Percentiles rank a stretch among this genome's conserved stretches.
Evolutionary conservation across 2,113 vertebrate genomes (phyloP).

Genomic region (western clawed frog (Xenopus tropicalis)): UCB_Xtro_10.0 CM004443.2:48464501-48465000

Average conservation of each 20-base stretch:
- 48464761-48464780: constrained; percentile 1
- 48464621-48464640: constrained; percentile 44
- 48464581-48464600: constrained; percentile 41
- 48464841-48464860: no score
- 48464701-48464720: constrained; percentile 9
- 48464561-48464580: constrained; percentile 46
- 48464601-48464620: constrained; percentile 41
- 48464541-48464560: constrained; percentile 45
- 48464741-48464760: constrained; percentile 17
- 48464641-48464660: constrained; percentile 36
- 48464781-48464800: constrained; percentile 3
- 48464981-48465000: no score
- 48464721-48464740: constrained; percentile 15
- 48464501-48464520: constrained; percentile 31
- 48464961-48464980: no score
- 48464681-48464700: constrained; percentile 26
- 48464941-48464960: no score
- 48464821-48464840: constrained; percentile 5
- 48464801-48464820: not conserved
- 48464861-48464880: no score
- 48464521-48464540: constrained; percentile 46
- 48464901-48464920: no score
- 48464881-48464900: no score
- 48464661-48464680: constrained; percentile 37
- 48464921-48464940: no score